Evolutionary conservation across 1,140 invertebrate species (phyloP), one percentile per base, ranked within the genome.

Genomic region (Lepidurus couesii): DNA sequence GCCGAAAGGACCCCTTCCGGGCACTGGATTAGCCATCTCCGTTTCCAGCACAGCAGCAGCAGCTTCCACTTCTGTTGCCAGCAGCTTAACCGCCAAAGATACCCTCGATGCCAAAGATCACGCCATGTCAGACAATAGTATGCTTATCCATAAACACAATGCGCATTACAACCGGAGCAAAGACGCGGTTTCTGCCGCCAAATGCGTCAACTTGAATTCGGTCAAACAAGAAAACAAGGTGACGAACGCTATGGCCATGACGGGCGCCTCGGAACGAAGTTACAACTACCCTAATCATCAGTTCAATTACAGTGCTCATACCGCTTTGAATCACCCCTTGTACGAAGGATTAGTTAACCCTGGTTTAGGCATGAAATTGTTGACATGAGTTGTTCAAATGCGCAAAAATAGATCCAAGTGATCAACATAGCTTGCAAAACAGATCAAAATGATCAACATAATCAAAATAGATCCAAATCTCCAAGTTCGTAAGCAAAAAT

Each of bases 1-100:
- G 84, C 95, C 95, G 26, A 96, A 97, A 65, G 53, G 53, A 65
- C 53, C 53, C 6, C 53, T 65, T 65, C 16, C 53, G 53, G 53
- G 53, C 16, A 4, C 53, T 9, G 53, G 53, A 65, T 65, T 65
- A 21, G 53, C 16, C 16, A 21, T 65, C 53, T 65, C 53, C 53
- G 53, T 65, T 16, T 21, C 53, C 13, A 65, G 53, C 53, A 16
- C 53, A 13, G 34, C 53, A 13, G 21, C 53, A 65, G 21, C 53
- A 65, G 21, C 53, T 21, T 65, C 53, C 53, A 65, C 16, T 65
- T 65, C 53, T 65, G 53, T 21, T 7, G 53, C 53, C 16, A 65
- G 34, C 34, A 34, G 53, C 21, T 65, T 65, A 65, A 16, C 53
- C 53, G 53, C 53, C 53, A 65, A 65, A 65, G 53, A 65, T 21